Evolutionary conservation across 2,797 vertebrate species (phyloP).

Genomic region (Cuniculus paca): DNA sequence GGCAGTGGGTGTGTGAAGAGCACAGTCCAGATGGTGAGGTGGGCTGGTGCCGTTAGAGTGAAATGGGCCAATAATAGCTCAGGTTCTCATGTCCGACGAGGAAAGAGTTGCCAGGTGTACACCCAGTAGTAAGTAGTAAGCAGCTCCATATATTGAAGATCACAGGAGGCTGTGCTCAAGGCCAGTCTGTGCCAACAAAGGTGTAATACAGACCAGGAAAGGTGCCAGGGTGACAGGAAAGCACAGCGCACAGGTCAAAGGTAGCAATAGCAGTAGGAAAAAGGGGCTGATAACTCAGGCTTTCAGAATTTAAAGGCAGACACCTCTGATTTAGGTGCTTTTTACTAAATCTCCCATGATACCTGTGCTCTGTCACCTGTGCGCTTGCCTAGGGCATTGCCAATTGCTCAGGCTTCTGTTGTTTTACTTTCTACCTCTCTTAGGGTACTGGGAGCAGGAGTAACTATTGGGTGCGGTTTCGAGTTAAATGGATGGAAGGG

Average conservation of each 20-base stretch:
- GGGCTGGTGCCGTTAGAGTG: background rate
- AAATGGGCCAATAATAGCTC: background rate
- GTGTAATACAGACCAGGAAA: background rate
- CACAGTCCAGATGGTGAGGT: background rate
- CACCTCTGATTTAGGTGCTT: background rate
- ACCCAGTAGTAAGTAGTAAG: background rate
- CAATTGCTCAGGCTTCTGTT: background rate
- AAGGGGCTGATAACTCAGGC: background rate
- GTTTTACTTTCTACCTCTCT: background rate
- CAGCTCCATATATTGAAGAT: background rate
- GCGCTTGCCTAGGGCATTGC: background rate
- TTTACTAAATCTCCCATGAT: background rate
- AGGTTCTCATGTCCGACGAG: background rate
- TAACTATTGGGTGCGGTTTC: background rate
- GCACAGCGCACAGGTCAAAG: background rate
- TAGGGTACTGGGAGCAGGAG: background rate
- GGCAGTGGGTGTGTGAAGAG: background rate
- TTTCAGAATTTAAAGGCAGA: background rate
- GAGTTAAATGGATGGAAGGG: background rate
- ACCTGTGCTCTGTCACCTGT: background rate
- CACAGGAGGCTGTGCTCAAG: background rate
- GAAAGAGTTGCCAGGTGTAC: background rate
- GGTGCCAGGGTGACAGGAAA: background rate
- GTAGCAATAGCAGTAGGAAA: background rate
- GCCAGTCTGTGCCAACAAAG: background rate